Evolutionary conservation across 2,888 invertebrate genomes (phyloP).

Genomic region (Suillia variegata): DNA sequence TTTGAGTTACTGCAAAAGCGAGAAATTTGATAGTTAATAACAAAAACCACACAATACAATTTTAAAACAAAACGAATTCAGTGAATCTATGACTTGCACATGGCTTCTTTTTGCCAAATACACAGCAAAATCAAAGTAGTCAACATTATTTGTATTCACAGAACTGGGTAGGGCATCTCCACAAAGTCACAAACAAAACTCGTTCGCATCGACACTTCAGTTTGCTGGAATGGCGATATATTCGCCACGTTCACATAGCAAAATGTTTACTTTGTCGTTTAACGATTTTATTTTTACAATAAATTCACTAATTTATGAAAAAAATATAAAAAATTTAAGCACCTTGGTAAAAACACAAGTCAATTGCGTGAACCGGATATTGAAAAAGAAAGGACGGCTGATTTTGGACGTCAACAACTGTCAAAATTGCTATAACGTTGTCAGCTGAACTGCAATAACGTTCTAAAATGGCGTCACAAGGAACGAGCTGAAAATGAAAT

Average conservation of each 20-base stretch:
- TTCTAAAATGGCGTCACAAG: not conserved
- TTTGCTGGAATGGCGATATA: not conserved
- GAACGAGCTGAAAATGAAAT: no score
- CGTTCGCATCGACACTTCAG: slow-evolving; percentile 32
- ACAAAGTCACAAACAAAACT: slow-evolving; percentile 27
- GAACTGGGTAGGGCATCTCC: no score
- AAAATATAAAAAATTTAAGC: slow-evolving; percentile 31
- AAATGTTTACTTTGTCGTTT: slow-evolving; percentile 19
- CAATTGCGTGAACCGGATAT: slow-evolving; percentile 57
- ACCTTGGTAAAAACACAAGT: slow-evolving; percentile 47
- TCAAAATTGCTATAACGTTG: slow-evolving; percentile 19
- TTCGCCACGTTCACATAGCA: not conserved
- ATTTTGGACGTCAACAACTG: slow-evolving; percentile 21
- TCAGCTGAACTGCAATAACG: not conserved
- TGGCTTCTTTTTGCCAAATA: not conserved
- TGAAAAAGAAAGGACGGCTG: slow-evolving; percentile 49
- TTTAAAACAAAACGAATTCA: slow-evolving; percentile 17
- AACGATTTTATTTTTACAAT: slow-evolving; percentile 31
- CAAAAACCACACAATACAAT: slow-evolving; percentile 21
- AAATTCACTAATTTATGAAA: slow-evolving; percentile 29
- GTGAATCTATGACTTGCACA: slow-evolving; percentile 10
- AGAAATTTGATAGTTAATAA: slow-evolving; percentile 26
- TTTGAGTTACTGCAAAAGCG: slow-evolving; percentile 34
- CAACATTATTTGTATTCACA: not conserved
- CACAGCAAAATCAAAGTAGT: slow-evolving; percentile 13